These are phyloP conservation scores for Mellivora capensis DNA, from an alignment of 2,113 vertebrate genomes.

Conservation along the genomic window DNA sequence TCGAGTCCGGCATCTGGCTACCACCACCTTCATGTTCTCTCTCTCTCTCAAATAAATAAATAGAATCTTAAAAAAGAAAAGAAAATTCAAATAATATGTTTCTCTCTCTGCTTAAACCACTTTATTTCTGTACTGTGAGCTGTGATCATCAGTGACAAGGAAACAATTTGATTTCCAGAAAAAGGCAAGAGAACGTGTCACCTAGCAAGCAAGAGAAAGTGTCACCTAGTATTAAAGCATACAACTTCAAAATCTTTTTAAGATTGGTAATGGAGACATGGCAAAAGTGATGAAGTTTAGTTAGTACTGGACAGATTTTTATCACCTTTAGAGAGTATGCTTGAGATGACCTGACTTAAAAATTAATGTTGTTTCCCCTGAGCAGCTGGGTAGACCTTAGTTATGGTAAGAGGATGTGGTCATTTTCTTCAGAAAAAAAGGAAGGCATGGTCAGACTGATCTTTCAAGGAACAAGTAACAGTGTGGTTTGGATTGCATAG, in stretches of 20 bases:
- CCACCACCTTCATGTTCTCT: not conserved
- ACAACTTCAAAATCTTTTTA: not conserved
- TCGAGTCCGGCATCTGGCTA: not conserved
- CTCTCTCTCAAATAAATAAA: not conserved
- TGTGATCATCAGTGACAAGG: not conserved
- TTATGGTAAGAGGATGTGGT: not conserved
- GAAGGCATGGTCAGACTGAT: not conserved
- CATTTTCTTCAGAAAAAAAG: constrained; percentile 17
- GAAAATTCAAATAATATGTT: not conserved
- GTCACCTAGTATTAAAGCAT: not conserved
- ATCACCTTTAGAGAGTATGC: not conserved
- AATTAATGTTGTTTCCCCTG: not conserved
- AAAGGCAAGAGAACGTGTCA: not conserved
- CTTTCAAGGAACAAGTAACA: constrained; percentile 11
- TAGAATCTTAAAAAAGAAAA: not conserved
- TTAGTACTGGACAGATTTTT: not conserved
- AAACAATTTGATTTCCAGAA: not conserved
- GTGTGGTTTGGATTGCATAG: not conserved
- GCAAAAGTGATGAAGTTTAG: not conserved
- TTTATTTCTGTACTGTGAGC: not conserved
- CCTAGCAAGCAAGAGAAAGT: not conserved
- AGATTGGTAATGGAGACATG: not conserved
- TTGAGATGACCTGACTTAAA: constrained; percentile 1
- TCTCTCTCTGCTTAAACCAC: not conserved
- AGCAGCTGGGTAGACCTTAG: not conserved